Base-by-base conservation (phyloP, 1,140 invertebrate species). In the Drosophila murphyi region DNA sequence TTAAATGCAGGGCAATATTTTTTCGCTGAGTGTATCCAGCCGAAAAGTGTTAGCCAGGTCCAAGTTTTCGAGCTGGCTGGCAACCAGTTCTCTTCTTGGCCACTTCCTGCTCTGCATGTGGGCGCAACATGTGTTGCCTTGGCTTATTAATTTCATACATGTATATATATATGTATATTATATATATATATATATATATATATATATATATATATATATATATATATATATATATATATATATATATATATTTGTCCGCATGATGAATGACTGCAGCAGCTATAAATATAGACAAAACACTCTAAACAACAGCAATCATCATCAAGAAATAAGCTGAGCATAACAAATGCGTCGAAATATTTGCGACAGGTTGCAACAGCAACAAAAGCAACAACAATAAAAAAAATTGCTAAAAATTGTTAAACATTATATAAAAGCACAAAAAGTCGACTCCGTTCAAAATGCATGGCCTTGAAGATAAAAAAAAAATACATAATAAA, bases 311-410 rank as follows among this genome's bases (percentile, higher is more conserved):
- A 80, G 65, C 64, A 50, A 76, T 71, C 81, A 80, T 85, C 73
- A 85, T 83, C 80, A 80, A 76, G 80, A 85, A 89, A 89, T 81
- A 89, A 89, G 74, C 78, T 89, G 80, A 89, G 85, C 85, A 89
- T 89, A 89, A 89, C 85, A 89, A 89, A 89, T 89, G 85, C 85
- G 85, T 81, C 85, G 80, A 89, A 89, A 85, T 89, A 80, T 87
- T 81, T 81, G 85, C 81, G 85, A 85, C 85, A 89, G 85, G 85
- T 89, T 89, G 85, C 85, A 88, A 68, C 69, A 74, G 76, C 77
- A 75, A 70, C 61, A 78, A 74, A 59, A 69, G 63, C 41, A 73
- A 74, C 48, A 35, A 76, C 31, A 48, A 47, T 29, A 43, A 52
- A 67, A 61, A 29, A 78, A 73, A 59, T 56, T 56, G 29, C n/a